Evolutionary conservation across 2,797 vertebrate genomes (phyloP), one percentile per base, ranked within the genome.

Genomic region (Lycodopsis pacificus): DNA sequence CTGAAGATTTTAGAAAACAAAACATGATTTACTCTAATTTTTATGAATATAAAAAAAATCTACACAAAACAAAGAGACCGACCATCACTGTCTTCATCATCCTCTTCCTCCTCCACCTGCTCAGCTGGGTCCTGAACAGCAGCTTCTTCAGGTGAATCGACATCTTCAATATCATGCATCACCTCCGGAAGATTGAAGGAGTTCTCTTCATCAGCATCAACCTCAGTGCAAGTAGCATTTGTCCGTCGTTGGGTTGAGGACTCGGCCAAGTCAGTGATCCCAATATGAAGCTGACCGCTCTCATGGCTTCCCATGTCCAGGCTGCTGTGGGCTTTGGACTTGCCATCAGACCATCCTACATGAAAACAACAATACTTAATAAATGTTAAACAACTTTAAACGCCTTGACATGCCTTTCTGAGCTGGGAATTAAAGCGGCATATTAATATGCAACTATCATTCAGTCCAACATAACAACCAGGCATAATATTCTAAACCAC

Each of bases 51-150:
- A 1, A 7, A 36, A 42, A 27, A 1, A 30, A 32, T 5, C 5
- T 5, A 5, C 11, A 36, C 8, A 32, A 62, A 1, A 7, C 38
- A 70, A 1, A 34, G 2, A 77, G 22, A 80, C 68, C 42, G 63
- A 94, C 91, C 91, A 54, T 92, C 87, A 81, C 49, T 83, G 3
- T 86, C 79, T 11, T 78, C 80, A 0, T 30, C 30, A 30, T 87
- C 57, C 3, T 61, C 75, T 10, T 42, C 40, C 27, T 88, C 90
- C 10, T 93, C 90, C 5, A 80, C 89, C 46, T 83, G 49, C 17
- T 71, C 83, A 51, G 12, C 51, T 30, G 56, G 17, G 3, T 73
- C 80, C 53, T 70, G 56, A 40, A 40, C 82, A 59, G 65, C 42
- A 53, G 20, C 57, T 27, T 64, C 80, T 17, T 80, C 85, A 34